A percentile compares a stretch with the other conserved stretches of the same genome.
These are phyloP conservation scores for Pangasius larnaudii DNA, from an alignment of 2,797 vertebrate species.

Conservation along the genomic window DNA sequence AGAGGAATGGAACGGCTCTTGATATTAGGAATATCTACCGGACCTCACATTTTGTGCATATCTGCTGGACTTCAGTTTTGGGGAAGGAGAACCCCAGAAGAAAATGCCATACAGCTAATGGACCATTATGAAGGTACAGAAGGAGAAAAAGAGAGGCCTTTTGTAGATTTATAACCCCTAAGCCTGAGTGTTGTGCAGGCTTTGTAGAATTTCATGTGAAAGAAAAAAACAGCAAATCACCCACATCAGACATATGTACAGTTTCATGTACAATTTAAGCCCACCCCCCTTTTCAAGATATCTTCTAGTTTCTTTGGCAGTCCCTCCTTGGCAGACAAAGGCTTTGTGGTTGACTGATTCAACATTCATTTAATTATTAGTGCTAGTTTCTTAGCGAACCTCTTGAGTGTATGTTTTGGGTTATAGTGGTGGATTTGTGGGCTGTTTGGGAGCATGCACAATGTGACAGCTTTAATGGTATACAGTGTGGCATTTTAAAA, in stretches of 20 bases:
- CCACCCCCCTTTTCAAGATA: neutral
- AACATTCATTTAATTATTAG: conserved; percentile 54
- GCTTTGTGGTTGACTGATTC: conserved; percentile 37
- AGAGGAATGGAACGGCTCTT: neutral
- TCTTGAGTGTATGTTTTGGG: conserved; percentile 28
- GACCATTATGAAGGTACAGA: conserved; percentile 48
- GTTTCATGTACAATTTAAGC: conserved; percentile 36
- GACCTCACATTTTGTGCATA: conserved; percentile 8
- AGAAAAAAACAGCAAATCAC: neutral
- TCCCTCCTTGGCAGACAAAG: conserved; percentile 37
- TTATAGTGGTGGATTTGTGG: conserved; percentile 45
- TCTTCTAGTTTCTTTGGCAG: conserved; percentile 30
- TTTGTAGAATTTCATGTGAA: conserved; percentile 40
- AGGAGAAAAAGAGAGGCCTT: conserved; percentile 41
- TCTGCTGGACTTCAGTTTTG: neutral
- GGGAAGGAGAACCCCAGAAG: conserved; percentile 26
- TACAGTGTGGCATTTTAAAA: conserved; percentile 41
- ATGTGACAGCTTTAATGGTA: conserved; percentile 34
- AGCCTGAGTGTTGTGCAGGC: conserved; percentile 27
- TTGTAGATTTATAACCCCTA: conserved; percentile 52
- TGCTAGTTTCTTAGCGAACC: conserved; percentile 35
- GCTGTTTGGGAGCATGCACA: conserved; percentile 29
- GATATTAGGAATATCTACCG: neutral
- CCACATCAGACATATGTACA: conserved; percentile 25
- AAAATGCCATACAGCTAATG: conserved; percentile 58